Base-by-base conservation (phyloP, 2,888 invertebrate species). In the Slavum lentiscoides region DNA sequence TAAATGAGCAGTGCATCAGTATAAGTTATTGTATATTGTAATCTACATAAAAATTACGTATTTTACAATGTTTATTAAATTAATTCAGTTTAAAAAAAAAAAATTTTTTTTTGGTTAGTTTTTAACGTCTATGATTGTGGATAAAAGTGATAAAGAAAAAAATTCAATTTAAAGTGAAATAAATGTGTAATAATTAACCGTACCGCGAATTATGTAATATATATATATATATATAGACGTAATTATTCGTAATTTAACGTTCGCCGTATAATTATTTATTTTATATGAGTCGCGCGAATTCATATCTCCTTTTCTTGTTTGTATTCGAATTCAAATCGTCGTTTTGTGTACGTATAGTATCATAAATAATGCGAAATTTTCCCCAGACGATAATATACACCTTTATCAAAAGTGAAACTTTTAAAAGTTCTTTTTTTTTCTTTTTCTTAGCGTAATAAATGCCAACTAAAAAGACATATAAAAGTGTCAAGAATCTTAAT, bases 401-500 rank as follows among this genome's bases (percentile, higher is more conserved):
- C 13, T 58, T 70, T 39, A 58, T 53, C 53, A 69, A 61, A 62
- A 30, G 30, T 21, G 30, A 74, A 53, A 74, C n/a, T 62, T 37
- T 49, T 30, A 9, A 11, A 66, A 66, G 39, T 39, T 43, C 6
- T 9, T 53, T 73, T 13, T 62, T 13, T 30, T 30, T 30, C 30
- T 2, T 30, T 30, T 30, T 30, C 30, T 30, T 30, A 30, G 30
- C 15, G 62, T 49, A 49, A 53, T 62, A 74, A 53, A 62, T 7
- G 62, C 23, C 30, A 43, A 30, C 73, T 43, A 21, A 73, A 73
- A 73, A 30, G 43, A 23, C 19, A 61, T 49, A 53, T 53, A 37
- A 49, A 73, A 62, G 53, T 53, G n/a, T 62, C 62, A 53, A 74
- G 30, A 62, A 15, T 53, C 8, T 74, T 30, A 73, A 70, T 70